Conservation (phyloP, 1,140 invertebrate species). For the Calliphora vicina region DNA sequence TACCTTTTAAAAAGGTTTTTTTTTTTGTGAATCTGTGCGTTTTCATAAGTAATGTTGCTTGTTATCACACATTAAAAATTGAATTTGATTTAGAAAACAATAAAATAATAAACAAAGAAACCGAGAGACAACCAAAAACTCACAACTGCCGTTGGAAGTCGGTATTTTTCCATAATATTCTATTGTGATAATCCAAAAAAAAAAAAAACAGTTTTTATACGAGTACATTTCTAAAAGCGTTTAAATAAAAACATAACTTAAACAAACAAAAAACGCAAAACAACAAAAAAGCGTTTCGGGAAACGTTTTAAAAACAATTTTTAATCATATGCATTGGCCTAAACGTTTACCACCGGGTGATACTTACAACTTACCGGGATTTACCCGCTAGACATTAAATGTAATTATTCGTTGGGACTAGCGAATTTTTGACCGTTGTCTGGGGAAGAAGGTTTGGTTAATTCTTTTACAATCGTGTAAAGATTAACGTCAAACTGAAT, state of each 20-base stretch:
- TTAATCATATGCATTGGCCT: neutral
- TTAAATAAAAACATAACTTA: neutral
- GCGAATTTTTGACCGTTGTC: neutral
- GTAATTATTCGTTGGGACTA: neutral
- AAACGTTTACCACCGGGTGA: neutral
- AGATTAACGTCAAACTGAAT: conserved; percentile 3
- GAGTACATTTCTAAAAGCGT: too few relatives aligned
- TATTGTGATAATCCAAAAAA: neutral
- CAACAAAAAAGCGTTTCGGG: neutral
- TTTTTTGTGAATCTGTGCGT: too few relatives aligned
- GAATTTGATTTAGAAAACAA: neutral
- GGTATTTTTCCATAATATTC: neutral
- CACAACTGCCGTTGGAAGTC: neutral
- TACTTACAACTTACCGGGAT: neutral
- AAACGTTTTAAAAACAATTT: neutral
- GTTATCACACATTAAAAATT: neutral
- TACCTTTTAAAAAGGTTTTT: neutral
- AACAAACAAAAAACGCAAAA: neutral
- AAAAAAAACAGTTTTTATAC: too few relatives aligned
- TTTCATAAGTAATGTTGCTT: neutral
- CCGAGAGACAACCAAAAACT: neutral
- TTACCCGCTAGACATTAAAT: neutral
- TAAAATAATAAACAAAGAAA: neutral
- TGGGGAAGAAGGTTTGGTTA: neutral
- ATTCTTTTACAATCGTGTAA: neutral